These are phyloP conservation scores for Sardinella longiceps DNA, from an alignment of 2,797 vertebrate genomes.

Conservation along the genomic window DNA sequence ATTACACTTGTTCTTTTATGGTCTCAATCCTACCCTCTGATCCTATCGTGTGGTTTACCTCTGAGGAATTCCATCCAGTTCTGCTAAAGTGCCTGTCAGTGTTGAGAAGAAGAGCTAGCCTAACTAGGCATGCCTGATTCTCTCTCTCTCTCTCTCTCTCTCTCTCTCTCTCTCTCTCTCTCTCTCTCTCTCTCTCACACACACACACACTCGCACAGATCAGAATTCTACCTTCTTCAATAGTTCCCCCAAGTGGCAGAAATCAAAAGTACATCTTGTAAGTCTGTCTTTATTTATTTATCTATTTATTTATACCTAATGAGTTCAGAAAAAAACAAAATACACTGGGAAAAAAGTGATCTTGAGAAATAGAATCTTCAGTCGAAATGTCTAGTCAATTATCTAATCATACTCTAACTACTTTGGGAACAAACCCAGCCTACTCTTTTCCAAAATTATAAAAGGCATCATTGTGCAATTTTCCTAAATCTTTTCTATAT, in stretches of 20 bases:
- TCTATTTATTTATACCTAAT: too few relatives aligned
- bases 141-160: constrained; percentile 16
- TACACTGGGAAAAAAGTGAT: too few relatives aligned
- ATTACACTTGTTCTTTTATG: neutral
- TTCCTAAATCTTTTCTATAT: too few relatives aligned
- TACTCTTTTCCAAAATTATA: too few relatives aligned
- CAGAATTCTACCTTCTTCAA: neutral
- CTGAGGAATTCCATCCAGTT: neutral
- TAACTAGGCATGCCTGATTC: neutral
- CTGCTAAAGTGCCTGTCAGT: neutral
- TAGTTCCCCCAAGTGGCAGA: neutral
- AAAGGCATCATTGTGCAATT: too few relatives aligned
- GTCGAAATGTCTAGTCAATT: too few relatives aligned
- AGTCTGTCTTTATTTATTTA: too few relatives aligned
- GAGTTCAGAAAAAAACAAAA: too few relatives aligned
- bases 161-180: neutral
- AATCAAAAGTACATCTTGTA: neutral
- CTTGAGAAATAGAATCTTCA: too few relatives aligned
- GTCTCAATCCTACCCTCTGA: neutral
- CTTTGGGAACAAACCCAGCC: too few relatives aligned
- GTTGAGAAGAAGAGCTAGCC: neutral
- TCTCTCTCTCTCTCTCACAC: neutral
- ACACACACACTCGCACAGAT: neutral
- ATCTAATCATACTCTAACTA: too few relatives aligned
- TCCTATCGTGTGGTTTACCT: neutral